phyloP scores from a whole-genome alignment of 1,140 invertebrate genomes.

The Bathynomus jamesi region DNA sequence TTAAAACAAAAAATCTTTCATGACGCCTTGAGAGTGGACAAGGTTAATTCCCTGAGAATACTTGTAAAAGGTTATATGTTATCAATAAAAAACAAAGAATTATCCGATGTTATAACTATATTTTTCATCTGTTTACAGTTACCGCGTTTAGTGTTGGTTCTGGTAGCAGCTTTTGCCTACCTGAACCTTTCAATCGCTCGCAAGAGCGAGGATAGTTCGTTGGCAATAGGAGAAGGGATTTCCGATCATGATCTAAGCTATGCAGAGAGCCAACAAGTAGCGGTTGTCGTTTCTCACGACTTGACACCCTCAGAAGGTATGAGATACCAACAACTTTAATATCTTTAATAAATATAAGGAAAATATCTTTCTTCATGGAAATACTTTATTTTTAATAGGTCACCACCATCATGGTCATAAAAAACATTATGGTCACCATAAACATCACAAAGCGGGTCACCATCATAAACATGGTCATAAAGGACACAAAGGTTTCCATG shows the following conservation, averaged over 20 bases:
- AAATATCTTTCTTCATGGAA: background rate
- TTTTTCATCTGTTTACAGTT: no score
- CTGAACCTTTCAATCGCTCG: background rate
- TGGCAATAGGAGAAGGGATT: background rate
- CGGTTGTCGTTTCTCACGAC: background rate
- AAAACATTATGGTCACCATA: background rate
- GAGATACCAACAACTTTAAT: no score
- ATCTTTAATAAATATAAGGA: background rate
- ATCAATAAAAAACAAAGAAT: no score
- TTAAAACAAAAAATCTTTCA: no score
- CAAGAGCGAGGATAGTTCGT: background rate
- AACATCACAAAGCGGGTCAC: slow-evolving; percentile 23
- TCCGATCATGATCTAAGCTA: background rate
- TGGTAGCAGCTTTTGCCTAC: background rate
- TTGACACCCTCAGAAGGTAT: background rate
- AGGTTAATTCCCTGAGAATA: no score
- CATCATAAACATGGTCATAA: slow-evolving; percentile 26
- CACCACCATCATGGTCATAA: background rate
- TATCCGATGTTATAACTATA: no score
- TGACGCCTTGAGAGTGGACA: no score
- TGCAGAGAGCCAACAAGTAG: background rate
- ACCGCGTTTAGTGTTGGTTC: background rate
- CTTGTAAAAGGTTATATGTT: no score
- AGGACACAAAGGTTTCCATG: slow-evolving; percentile 27
- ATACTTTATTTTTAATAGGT: background rate